Conservation (phyloP, 2,113 vertebrate genomes). For the Panurus biarmicus region DNA sequence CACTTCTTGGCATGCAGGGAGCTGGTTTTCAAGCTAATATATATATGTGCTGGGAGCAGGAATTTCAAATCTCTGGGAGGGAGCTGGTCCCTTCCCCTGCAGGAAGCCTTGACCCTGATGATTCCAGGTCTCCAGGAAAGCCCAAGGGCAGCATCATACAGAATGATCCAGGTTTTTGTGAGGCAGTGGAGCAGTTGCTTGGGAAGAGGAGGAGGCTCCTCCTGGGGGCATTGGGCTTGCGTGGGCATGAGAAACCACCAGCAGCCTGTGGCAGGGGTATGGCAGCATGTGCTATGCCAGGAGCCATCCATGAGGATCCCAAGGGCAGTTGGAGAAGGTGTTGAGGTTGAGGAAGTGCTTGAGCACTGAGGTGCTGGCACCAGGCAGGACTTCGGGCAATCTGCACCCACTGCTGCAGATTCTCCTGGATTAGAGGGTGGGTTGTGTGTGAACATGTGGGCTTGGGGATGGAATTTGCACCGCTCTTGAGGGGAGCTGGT, state of each 20-base stretch:
- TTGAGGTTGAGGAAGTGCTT: not conserved
- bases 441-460: not conserved
- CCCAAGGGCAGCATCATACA: not conserved
- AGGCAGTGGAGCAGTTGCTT: not conserved
- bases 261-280: not conserved
- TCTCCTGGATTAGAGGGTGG: not conserved
- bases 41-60: not conserved
- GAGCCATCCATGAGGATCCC: not conserved
- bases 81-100: not conserved
- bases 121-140: not conserved
- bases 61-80: not conserved
- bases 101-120: not conserved
- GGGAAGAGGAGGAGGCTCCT: not conserved
- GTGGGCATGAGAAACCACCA: not conserved
- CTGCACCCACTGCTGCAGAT: not conserved
- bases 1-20: not conserved
- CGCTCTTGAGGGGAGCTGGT: not conserved
- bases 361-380: not conserved
- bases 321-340: not conserved
- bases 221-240: not conserved
- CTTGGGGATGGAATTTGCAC: not conserved
- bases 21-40: not conserved
- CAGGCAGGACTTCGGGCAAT: not conserved
- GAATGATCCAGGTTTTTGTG: not conserved
- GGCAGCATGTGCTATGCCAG: not conserved